These are phyloP conservation scores for Lacerta viridis DNA, from an alignment of 2,797 vertebrate genomes.

Conservation along the genomic window DNA sequence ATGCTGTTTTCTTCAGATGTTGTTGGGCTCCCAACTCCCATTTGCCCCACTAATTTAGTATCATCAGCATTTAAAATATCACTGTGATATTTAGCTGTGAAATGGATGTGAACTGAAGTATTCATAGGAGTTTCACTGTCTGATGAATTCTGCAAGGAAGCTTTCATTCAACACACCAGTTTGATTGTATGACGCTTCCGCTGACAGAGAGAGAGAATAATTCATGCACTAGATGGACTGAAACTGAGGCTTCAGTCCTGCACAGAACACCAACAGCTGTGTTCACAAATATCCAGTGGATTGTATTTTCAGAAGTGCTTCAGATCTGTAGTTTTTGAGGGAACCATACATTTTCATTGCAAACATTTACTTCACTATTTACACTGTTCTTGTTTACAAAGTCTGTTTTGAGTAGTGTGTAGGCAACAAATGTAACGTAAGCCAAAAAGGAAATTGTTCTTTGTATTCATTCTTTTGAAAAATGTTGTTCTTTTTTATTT, in stretches of 20 bases:
- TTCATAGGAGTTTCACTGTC: not conserved
- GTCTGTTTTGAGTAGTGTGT: slow-evolving; percentile 4
- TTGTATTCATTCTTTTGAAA: not conserved
- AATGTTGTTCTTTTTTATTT: not conserved
- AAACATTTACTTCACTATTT: not conserved
- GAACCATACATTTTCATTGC: not conserved
- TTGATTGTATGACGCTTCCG: not conserved
- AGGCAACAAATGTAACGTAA: slow-evolving; percentile 5
- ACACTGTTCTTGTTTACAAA: not conserved
- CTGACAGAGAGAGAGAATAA: not conserved
- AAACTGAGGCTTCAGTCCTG: not conserved
- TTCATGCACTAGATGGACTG: not conserved
- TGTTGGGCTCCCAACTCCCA: no score
- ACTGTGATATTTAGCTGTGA: not conserved
- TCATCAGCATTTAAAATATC: not conserved
- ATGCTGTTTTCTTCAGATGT: no score
- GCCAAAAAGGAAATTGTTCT: not conserved
- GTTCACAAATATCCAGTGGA: not conserved
- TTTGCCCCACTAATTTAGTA: no score
- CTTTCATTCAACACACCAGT: not conserved
- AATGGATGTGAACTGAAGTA: not conserved
- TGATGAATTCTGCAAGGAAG: not conserved
- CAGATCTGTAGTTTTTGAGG: not conserved
- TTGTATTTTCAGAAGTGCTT: not conserved
- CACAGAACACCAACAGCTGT: not conserved